Evolutionary conservation across 2,797 vertebrate genomes (phyloP), one percentile per base, ranked within the genome.

Genomic region (Mionectes olivaceus): DNA sequence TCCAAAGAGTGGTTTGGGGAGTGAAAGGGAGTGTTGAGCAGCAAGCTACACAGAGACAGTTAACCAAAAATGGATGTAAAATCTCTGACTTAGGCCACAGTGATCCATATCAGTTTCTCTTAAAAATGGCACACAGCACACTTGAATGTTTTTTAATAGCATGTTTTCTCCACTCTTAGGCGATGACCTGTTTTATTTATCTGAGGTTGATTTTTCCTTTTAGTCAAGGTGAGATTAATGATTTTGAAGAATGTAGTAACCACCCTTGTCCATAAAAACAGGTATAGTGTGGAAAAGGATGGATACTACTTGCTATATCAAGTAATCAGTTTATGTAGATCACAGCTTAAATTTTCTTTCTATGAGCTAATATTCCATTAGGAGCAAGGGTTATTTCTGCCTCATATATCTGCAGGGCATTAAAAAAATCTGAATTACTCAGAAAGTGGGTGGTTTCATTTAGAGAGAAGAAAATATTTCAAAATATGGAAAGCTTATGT

Each of bases 401-500:
- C 74, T 91, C 59, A 76, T 71, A 79, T 90, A 93, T 95, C 88
- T 91, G 56, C 73, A 93, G 82, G 78, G 91, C 50, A 94, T 95
- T 87, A 41, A 93, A 95, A 93, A 95, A 90, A 68, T 75, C 53
- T 61, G 83, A 93, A 93, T 92, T 95, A 95, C 94, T 95, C 91
- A 91, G 82, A 95, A 95, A 94, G 65, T 95, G 87, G 94, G 93
- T 95, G 94, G 89, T 94, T 97, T 95, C 95, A 91, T 88, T 95
- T 95, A 95, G 33, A 78, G 55, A 89, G 79, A 94, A 94, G 84
- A 94, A 95, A 94, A 95, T 92, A 91, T 93, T 95, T 96, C 93
- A 96, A 80, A 96, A 95, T 91, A 95, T 74, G 70, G 90, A 96
- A 95, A 95, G 96, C 89, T 97, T 96, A 92, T 95, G 87, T 94